A percentile compares a stretch with the other conserved stretches of the same genome.
Conservation (phyloP, 2,888 invertebrate genomes). For the Hypsopygia costalis region DNA sequence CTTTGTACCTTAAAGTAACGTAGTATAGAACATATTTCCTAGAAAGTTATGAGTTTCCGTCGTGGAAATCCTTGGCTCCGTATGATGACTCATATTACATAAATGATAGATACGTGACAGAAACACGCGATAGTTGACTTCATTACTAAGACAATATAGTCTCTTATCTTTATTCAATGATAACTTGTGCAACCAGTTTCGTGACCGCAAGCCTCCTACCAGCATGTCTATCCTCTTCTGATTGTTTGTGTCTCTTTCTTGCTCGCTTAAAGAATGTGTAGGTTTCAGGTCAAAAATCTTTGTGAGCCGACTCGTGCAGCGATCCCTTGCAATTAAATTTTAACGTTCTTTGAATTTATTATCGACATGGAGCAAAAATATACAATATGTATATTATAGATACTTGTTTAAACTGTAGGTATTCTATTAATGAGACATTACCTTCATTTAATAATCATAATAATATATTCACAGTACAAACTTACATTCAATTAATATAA, state of each 20-base stretch:
- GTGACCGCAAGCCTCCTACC: constrained; percentile 52
- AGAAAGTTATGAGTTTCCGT: constrained; percentile 17
- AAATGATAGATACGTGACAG: constrained; percentile 29
- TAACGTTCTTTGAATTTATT: too few relatives aligned
- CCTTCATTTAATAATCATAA: too few relatives aligned
- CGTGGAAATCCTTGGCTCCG: constrained; percentile 24
- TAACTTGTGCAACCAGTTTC: constrained; percentile 54
- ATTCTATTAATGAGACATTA: too few relatives aligned
- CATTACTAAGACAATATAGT: constrained; percentile 28
- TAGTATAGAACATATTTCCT: neutral
- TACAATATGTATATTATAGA: too few relatives aligned
- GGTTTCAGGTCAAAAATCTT: constrained; percentile 57
- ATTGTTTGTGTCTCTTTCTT: constrained; percentile 31
- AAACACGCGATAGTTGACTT: constrained; percentile 31
- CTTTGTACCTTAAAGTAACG: neutral
- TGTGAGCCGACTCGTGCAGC: neutral
- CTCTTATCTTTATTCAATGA: constrained; percentile 27
- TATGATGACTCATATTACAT: constrained; percentile 48
- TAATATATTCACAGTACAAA: too few relatives aligned
- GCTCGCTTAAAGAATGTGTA: constrained; percentile 39
- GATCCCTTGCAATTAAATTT: neutral
- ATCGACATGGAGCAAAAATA: too few relatives aligned
- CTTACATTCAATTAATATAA: too few relatives aligned
- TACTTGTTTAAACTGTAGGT: too few relatives aligned
- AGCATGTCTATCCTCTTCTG: constrained; percentile 26